phyloP scores from a whole-genome alignment of 2,113 vertebrate genomes.

The Atherinomorus stipes region DNA sequence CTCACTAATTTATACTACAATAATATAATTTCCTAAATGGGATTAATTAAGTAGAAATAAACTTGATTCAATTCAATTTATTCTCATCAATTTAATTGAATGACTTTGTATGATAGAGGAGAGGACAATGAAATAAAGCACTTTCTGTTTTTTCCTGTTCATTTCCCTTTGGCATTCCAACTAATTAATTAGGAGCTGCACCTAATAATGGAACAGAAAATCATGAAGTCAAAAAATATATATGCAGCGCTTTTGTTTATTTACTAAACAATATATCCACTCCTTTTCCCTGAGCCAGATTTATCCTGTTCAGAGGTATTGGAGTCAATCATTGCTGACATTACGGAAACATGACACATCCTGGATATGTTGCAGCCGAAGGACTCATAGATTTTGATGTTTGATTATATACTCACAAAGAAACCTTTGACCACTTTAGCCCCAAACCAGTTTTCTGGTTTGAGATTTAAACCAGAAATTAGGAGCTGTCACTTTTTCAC shows the following conservation, averaged over 20 bases:
- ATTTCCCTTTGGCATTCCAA: background rate
- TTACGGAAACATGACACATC: background rate
- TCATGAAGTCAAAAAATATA: background rate
- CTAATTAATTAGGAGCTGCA: background rate
- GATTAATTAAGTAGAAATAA: no score
- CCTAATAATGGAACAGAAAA: background rate
- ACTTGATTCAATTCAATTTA: background rate
- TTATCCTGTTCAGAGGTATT: background rate
- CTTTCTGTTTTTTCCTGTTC: no score
- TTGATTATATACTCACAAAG: no score
- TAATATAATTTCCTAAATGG: no score
- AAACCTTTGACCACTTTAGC: no score
- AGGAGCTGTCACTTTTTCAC: no score
- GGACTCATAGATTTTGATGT: background rate
- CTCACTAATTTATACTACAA: no score
- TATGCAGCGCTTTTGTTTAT: background rate
- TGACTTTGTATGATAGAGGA: background rate
- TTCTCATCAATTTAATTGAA: background rate
- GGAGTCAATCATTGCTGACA: background rate
- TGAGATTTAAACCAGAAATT: no score
- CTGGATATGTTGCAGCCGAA: background rate
- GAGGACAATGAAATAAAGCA: background rate
- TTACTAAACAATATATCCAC: background rate
- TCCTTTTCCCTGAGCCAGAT: background rate
- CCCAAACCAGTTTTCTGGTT: no score